Evolutionary conservation across 2,888 invertebrate species (phyloP), one percentile per base, ranked within the genome.

Genomic region (Proisotoma minuta): DNA sequence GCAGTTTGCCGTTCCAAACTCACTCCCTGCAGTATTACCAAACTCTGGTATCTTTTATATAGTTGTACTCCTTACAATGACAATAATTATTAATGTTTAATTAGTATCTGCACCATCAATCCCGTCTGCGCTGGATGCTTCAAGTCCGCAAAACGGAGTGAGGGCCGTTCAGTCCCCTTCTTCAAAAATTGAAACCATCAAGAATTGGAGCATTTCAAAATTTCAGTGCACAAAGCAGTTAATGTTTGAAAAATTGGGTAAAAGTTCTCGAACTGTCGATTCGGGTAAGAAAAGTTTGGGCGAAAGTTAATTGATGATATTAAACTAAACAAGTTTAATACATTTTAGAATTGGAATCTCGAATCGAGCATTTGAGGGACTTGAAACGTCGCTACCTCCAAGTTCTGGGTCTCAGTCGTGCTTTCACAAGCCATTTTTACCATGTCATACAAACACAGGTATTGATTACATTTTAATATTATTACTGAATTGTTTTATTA

Each of bases 151-250:
- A 74, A 85, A 85, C 76, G 85, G 85, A 40, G 59, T 71, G 24
- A 64, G 66, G 40, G 48, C 86, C 0, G 78, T 87, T 62, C 84
- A 86, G 59, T 82, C 84, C 2, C 82, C 84, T n/a, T 84, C 87
- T 23, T 89, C 91, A 50, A 89, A 93, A 78, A 87, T 98, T 76
- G 97, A 97, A 78, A 87, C 89, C 62, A 82, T 98, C 67, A 92
- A 90, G 77, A 93, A 90, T 77, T 99, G 98, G 98, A 92, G 96
- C 68, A 91, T 98, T 76, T 95, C 95, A 65, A 97, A 97, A 0
- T 98, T 95, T 79, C 98, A 97, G 79, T 98, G 97, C 78, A 98
- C 98, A 4, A 90, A 92, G 75, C 98, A 99, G 78, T 84, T 96
- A 64, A 87, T 99, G 79, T 89, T 94, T 73, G 98, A 99, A 78